Percentiles rank a stretch among this genome's conserved stretches.
Conservation (phyloP, 1,140 invertebrate species). For the Trachymyrmex septentrionalis region DNA sequence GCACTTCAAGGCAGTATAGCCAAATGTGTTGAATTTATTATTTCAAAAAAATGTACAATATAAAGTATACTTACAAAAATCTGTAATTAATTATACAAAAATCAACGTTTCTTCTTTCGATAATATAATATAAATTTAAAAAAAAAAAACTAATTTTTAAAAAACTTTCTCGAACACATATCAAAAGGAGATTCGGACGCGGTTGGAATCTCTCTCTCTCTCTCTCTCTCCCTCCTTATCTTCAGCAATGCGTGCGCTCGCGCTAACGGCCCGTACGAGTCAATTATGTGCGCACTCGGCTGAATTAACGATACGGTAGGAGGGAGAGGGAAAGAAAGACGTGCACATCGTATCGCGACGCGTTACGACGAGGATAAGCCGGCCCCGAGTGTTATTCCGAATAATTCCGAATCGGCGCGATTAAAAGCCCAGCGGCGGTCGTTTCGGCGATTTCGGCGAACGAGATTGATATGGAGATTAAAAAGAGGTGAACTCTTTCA, state of each 20-base stretch:
- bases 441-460: conserved; percentile 69
- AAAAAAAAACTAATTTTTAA: no score
- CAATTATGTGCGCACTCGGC: conserved; percentile 58
- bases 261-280: conserved; percentile 45
- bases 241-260: conserved; percentile 28
- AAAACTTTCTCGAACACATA: neutral
- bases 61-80: neutral
- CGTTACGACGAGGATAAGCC: conserved; percentile 25
- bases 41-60: neutral
- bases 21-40: neutral
- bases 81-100: neutral
- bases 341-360: conserved; percentile 39
- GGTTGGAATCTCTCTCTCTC: conserved; percentile 9
- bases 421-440: conserved; percentile 61
- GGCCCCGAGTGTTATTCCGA: conserved; percentile 13
- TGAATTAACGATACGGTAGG: conserved; percentile 44
- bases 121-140: neutral
- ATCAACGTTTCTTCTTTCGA: neutral
- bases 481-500: conserved; percentile 42
- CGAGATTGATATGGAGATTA: conserved; percentile 80
- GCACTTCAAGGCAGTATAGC: no score
- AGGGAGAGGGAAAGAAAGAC: conserved; percentile 25
- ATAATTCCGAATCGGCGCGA: conserved; percentile 71
- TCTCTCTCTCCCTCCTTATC: conserved; percentile 36
- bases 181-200: neutral